Evolutionary conservation across 2,888 invertebrate genomes (phyloP), one percentile per base, ranked within the genome.

Genomic region (Chydorus sphaericus): DNA sequence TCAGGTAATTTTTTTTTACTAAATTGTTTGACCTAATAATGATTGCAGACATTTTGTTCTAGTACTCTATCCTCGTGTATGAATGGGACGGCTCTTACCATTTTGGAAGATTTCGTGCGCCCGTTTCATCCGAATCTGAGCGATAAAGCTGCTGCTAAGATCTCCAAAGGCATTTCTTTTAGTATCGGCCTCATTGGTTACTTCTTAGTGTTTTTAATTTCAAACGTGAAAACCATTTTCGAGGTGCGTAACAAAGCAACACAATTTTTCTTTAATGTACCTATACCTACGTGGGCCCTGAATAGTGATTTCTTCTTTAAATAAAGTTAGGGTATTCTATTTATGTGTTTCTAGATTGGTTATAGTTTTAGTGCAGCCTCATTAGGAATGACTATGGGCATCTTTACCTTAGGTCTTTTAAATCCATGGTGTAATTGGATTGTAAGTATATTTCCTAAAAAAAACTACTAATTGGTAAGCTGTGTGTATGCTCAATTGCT

Each of bases 331-430:
- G 10, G 2, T 23, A 11, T 44, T 20, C 14, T 44, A 82, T 90
- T 65, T 88, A 7, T 10, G 23, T 14, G 10, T 33, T 33, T 33
- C 10, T 26, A 44, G 29, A 62, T 33, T 48, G 66, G 53, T 65
- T 70, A 3, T 63, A 76, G 75, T 83, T 82, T 91, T 65, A 87
- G 90, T 66, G 91, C 91, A 1, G 83, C 91, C 75, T 83, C 87
- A 23, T 88, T 90, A 3, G 92, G 91, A 3, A 83, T 92, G 0
- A 83, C 88, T 0, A 72, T 92, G 23, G 92, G 91, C 0, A 74
- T 91, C 4, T 92, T 92, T 67, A 79, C 85, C 0, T 73, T 92
- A 23, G 92, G 92, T 55, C 89, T 92, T 80, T 82, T 86, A 62
- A 82, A 90, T 62, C 90, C 91, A 0, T 85, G 82, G 79, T 83